Conservation (phyloP, 2,888 invertebrate genomes). For the Drosophila atroscutellata region DNA sequence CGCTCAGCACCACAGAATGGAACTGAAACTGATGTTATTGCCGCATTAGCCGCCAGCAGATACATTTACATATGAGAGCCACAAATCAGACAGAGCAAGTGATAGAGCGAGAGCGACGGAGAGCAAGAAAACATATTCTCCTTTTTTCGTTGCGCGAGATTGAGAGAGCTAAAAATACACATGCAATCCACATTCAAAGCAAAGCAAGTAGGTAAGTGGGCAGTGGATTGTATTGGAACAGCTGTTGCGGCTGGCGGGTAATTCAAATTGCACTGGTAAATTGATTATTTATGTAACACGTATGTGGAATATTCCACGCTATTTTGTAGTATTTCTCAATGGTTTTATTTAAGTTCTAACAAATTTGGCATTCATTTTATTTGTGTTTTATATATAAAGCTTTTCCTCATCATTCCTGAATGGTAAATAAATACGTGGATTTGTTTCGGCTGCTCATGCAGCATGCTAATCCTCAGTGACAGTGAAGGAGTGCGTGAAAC, state of each 20-base stretch:
- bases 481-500: conserved; percentile 87
- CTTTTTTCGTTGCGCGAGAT: conserved; percentile 29
- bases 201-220: conserved; percentile 10
- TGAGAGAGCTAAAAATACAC: conserved; percentile 6
- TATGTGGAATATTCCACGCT: neutral
- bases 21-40: conserved; percentile 68
- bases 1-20: conserved; percentile 74
- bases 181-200: conserved; percentile 15
- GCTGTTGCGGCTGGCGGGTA: conserved; percentile 49
- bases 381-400: conserved; percentile 67
- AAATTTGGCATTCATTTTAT: conserved; percentile 70
- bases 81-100: conserved; percentile 17
- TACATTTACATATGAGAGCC: conserved; percentile 40
- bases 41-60: conserved; percentile 46
- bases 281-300: neutral
- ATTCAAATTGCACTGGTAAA: conserved; percentile 22
- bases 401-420: conserved; percentile 55
- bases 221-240: conserved; percentile 40
- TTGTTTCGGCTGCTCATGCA: conserved; percentile 2
- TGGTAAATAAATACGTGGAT: conserved; percentile 66
- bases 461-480: conserved; percentile 80
- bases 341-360: conserved; percentile 49
- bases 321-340: conserved; percentile 16
- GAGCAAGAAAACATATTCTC: conserved; percentile 27
- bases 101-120: neutral